These are phyloP conservation scores for Eurystomus glaucurus DNA, from an alignment of 2,797 vertebrate genomes.

Conservation along the genomic window DNA sequence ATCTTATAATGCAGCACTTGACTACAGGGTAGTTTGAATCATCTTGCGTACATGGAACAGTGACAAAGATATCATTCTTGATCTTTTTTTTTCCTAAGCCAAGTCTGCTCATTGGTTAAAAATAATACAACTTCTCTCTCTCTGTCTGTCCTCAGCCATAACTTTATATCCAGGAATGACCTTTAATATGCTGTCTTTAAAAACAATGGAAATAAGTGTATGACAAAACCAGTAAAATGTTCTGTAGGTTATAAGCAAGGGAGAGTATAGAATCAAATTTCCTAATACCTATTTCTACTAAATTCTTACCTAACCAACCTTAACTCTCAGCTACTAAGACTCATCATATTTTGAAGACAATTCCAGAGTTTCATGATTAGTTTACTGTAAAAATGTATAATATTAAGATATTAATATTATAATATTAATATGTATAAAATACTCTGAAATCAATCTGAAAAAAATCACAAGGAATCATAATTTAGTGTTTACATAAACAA, in stretches of 20 bases:
- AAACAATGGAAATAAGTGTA: background rate
- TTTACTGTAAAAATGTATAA: background rate
- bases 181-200: slow-evolving; percentile 30
- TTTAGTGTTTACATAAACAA: background rate
- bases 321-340: background rate
- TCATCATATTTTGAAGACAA: background rate
- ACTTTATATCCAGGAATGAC: slow-evolving; percentile 17
- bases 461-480: background rate
- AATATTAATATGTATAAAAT: background rate
- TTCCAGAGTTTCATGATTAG: background rate
- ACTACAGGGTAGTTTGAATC: slow-evolving; percentile 2
- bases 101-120: background rate
- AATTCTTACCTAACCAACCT: background rate
- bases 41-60: background rate
- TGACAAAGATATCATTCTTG: slow-evolving; percentile 26
- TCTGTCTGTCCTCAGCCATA: background rate
- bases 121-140: background rate
- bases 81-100: background rate
- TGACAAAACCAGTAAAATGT: background rate
- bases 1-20: background rate
- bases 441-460: background rate
- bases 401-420: background rate
- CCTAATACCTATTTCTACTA: background rate
- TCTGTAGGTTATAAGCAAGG: background rate
- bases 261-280: background rate